Percentiles rank a stretch among this genome's conserved stretches.
These are phyloP conservation scores for Planiliza haematocheilus DNA, from an alignment of 2,113 vertebrate genomes.

Conservation along the genomic window DNA sequence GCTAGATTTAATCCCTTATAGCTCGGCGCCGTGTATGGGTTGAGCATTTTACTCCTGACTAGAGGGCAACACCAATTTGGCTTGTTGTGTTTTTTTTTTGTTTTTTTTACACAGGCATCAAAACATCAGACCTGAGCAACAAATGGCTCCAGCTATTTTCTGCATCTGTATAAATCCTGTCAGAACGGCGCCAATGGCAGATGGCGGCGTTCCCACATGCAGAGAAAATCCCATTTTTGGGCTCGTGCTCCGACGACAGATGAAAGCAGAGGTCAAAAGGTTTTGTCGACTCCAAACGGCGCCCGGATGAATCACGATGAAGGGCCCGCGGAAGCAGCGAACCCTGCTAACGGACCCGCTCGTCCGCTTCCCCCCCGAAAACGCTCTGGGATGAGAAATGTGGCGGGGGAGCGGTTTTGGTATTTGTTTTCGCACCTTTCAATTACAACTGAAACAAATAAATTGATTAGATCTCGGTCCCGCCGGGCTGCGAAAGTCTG, in stretches of 20 bases:
- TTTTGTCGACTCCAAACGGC: background rate
- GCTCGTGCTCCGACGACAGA: conserved; percentile 21
- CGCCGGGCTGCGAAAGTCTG: conserved; percentile 45
- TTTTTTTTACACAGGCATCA: conserved; percentile 9
- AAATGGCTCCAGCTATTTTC: conserved; percentile 58
- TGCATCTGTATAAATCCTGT: conserved; percentile 47
- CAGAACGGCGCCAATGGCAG: conserved; percentile 36
- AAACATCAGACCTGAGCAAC: conserved; percentile 56
- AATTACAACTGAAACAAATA: conserved; percentile 37
- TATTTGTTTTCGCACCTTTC: conserved; percentile 16
- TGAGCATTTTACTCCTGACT: conserved; percentile 53
- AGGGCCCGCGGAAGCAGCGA: background rate
- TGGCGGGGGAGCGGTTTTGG: background rate
- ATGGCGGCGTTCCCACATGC: conserved; percentile 42
- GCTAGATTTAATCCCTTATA: conserved; percentile 51
- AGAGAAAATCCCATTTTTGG: conserved; percentile 51
- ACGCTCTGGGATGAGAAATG: background rate
- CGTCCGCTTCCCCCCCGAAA: background rate
- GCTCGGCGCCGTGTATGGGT: conserved; percentile 7
- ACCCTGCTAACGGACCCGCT: background rate
- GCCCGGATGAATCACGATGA: background rate
- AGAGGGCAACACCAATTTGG: conserved; percentile 53
- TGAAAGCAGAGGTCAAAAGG: conserved; percentile 51
- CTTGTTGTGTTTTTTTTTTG: conserved; percentile 32
- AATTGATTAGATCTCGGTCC: conserved; percentile 50